A percentile compares a stretch with the other conserved stretches of the same genome.
Evolutionary conservation across 2,113 vertebrate species (phyloP).

Genomic region (Cromileptes altivelis): DNA sequence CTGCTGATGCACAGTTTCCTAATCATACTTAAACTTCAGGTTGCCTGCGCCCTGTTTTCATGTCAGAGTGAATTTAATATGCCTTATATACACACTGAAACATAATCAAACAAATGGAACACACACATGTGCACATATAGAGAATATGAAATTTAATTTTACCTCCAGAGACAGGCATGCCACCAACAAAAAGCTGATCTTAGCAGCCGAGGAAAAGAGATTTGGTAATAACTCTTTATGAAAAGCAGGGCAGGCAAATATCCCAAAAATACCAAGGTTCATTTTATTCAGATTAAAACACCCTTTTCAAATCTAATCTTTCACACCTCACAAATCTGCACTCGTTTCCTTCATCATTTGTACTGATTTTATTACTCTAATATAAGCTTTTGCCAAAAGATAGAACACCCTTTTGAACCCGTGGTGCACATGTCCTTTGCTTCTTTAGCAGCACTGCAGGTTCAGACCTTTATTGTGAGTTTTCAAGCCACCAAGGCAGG

Average conservation of each 20-base stretch:
- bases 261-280: neutral
- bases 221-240: neutral
- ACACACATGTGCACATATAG: neutral
- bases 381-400: conserved; percentile 14
- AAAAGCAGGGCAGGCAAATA: conserved; percentile 13
- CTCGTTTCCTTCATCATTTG: neutral
- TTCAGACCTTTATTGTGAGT: neutral
- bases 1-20: conserved; percentile 19
- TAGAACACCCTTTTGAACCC: neutral
- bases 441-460: neutral
- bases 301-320: conserved; percentile 22
- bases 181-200: neutral
- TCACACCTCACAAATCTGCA: conserved; percentile 6
- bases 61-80: neutral
- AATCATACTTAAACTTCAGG: conserved; percentile 1
- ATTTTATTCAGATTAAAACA: conserved; percentile 9
- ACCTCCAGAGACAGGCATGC: neutral
- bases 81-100: neutral
- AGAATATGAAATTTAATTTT: neutral
- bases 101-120: neutral
- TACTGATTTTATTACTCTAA: neutral
- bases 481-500: neutral
- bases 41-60: neutral
- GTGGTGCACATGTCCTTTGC: neutral
- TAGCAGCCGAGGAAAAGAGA: neutral